Base-by-base conservation (phyloP, 2,888 invertebrate genomes). In the Andricus curvator region DNA sequence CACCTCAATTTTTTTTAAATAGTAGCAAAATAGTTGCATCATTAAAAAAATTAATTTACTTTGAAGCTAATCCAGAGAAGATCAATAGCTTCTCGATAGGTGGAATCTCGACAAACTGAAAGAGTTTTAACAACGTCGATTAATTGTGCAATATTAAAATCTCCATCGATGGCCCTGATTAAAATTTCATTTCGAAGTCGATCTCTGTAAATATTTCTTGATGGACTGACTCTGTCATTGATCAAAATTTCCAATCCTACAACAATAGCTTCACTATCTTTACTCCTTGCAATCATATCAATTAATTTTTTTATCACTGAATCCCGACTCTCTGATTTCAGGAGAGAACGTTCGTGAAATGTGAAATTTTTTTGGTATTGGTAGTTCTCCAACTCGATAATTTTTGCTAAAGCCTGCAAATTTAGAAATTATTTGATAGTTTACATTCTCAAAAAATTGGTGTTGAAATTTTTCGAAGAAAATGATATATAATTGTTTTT, bases 1-100 rank as follows among this genome's bases (percentile, higher is more conserved):
- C n/a, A n/a, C n/a, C n/a, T n/a, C n/a, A n/a, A n/a, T n/a, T n/a
- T n/a, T n/a, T 37, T 37, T 37, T 37, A 37, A 8, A 37, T 1
- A 8, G 6, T 8, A 37, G 37, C 6, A 37, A 37, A 37, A 5
- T 5, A 33, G 33, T 33, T 33, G 33, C 33, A 33, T 33, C 33
- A 33, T 33, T 41, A 9, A 41, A 9, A 0, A 44, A 48, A 48
- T 48, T 1, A 5, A 66, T 20, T 20, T 9, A 79, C 80, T 33
- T 82, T 80, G 9, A 96, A 94, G 15, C 95, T 96, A 81, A 94
- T 93, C 96, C 96, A 96, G 62, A 96, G 90, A 88, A 95, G 94
- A 85, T 96, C 96, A 80, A 95, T 93, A 13, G 93, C 93, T 37
- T 94, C 93, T 41, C 93, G 92, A 89, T 94, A 94, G 82, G 93